Conservation (phyloP, 2,888 invertebrate species). For the Cerastoderma edule region DNA sequence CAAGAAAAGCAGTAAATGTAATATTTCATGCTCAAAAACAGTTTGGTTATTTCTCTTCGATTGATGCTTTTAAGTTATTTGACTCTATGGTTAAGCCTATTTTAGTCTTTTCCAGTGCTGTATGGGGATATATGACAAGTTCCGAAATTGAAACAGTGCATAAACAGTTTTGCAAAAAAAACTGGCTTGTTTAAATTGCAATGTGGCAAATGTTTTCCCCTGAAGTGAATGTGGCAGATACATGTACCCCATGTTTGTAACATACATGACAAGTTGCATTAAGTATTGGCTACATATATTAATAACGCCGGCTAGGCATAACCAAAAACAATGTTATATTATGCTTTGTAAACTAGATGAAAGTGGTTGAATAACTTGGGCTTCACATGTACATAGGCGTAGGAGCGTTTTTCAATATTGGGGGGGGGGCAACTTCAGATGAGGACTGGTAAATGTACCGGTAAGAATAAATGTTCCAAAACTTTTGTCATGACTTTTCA, state of each 20-base stretch:
- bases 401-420: too few relatives aligned
- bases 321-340: constrained; percentile 31
- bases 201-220: constrained; percentile 1
- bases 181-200: neutral
- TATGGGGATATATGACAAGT: constrained; percentile 2
- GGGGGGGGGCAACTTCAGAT: too few relatives aligned
- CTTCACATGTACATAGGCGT: too few relatives aligned
- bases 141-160: neutral
- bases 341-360: constrained; percentile 19
- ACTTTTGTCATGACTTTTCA: too few relatives aligned
- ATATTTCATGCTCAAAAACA: neutral
- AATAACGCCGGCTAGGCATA: constrained; percentile 1
- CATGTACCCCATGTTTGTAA: too few relatives aligned
- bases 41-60: neutral
- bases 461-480: too few relatives aligned
- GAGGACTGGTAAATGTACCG: too few relatives aligned
- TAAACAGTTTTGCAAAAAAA: constrained; percentile 3
- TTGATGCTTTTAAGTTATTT: constrained; percentile 8
- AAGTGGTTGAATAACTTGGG: constrained; percentile 29
- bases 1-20: neutral
- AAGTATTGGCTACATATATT: constrained; percentile 32
- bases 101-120: neutral
- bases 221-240: too few relatives aligned
- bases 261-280: too few relatives aligned
- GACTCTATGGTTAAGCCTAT: constrained; percentile 11